Evolutionary conservation across 23 tunicate genomes (phyloP).

Genomic region (Halocynthia roretzi): DNA sequence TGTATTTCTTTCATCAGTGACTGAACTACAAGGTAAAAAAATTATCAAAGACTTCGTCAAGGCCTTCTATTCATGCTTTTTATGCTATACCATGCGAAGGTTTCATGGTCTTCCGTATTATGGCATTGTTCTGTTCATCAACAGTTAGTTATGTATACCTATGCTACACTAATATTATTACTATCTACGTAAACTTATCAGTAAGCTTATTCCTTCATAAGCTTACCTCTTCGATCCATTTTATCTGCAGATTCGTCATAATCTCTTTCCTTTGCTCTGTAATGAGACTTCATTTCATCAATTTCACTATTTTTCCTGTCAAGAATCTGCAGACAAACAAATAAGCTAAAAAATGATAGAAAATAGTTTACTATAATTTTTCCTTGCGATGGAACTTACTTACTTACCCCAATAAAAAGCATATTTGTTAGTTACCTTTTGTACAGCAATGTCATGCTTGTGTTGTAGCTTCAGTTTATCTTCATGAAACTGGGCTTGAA

Average conservation of each 20-base stretch:
- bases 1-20: constrained; percentile 48
- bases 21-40: constrained; percentile 30
- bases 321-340: constrained; percentile 35
- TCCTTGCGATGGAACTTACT: not conserved
- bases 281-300: constrained; percentile 77
- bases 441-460: constrained; percentile 81
- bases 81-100: too few relatives aligned
- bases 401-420: not conserved
- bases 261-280: constrained; percentile 67
- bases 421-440: constrained; percentile 35
- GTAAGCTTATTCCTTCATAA: not conserved
- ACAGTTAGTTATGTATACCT: too few relatives aligned
- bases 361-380: not conserved
- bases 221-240: constrained; percentile 57
- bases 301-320: constrained; percentile 82
- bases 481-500: constrained; percentile 83
- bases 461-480: constrained; percentile 80
- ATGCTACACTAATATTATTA: not conserved
- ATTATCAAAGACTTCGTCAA: too few relatives aligned
- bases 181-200: not conserved
- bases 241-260: constrained; percentile 51
- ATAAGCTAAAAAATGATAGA: too few relatives aligned
- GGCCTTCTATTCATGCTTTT: too few relatives aligned
- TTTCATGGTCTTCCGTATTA: too few relatives aligned
- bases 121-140: too few relatives aligned